phyloP scores from a whole-genome alignment of 1,140 invertebrate species.

The Cydia strobilella region DNA sequence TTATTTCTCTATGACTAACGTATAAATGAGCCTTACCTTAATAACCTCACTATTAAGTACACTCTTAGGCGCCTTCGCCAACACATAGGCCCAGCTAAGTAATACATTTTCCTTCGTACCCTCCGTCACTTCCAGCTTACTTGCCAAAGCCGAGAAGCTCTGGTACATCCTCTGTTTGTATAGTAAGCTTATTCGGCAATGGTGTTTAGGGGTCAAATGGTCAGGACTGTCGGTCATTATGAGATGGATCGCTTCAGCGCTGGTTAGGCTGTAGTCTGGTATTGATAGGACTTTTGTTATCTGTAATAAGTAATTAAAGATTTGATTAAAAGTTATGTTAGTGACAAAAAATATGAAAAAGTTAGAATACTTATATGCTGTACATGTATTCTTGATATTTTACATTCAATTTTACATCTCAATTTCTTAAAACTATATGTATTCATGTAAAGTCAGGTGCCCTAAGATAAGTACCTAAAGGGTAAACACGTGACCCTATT shows the following conservation, averaged over 20 bases:
- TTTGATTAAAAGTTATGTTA: not conserved
- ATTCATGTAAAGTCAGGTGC: too few species aligned
- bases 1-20: too few species aligned
- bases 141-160: slow-evolving; percentile 76
- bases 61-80: slow-evolving; percentile 82
- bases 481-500: too few species aligned
- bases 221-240: slow-evolving; percentile 73
- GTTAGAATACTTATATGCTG: too few species aligned
- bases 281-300: slow-evolving; percentile 60
- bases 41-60: slow-evolving; percentile 83
- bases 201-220: slow-evolving; percentile 60
- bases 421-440: too few species aligned
- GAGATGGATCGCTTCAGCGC: slow-evolving; percentile 67
- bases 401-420: too few species aligned
- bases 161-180: slow-evolving; percentile 85
- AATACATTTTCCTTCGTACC: slow-evolving; percentile 81
- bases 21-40: slow-evolving; percentile 73
- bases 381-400: too few species aligned
- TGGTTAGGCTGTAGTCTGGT: slow-evolving; percentile 55
- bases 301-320: slow-evolving; percentile 57
- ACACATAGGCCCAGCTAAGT: slow-evolving; percentile 82
- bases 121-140: slow-evolving; percentile 62
- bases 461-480: too few species aligned
- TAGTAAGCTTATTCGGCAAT: slow-evolving; percentile 75
- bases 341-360: too few species aligned